Conservation (phyloP, 2,888 invertebrate genomes). For the Mesopsocus fuscifrons region DNA sequence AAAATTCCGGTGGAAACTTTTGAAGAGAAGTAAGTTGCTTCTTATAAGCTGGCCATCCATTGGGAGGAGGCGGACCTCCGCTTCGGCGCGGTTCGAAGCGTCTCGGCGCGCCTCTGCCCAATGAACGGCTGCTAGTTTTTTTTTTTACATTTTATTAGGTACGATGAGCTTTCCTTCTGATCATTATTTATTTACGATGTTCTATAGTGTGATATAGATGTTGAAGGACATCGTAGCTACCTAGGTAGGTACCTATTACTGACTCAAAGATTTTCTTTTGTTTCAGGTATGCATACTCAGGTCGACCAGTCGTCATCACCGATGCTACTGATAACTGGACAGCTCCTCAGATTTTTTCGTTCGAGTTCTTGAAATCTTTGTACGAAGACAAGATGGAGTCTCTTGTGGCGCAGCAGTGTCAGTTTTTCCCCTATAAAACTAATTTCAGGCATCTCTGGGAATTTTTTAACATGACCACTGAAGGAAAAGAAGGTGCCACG, state of each 20-base stretch:
- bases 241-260: too few relatives aligned
- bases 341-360: slow-evolving; percentile 57
- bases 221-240: too few relatives aligned
- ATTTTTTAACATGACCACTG: slow-evolving; percentile 60
- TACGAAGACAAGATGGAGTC: slow-evolving; percentile 35
- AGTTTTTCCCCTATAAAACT: slow-evolving; percentile 88
- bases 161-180: too few relatives aligned
- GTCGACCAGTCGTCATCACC: slow-evolving; percentile 63
- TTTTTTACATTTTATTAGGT: too few relatives aligned
- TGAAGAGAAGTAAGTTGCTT: slow-evolving; percentile 35
- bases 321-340: slow-evolving; percentile 72
- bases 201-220: too few relatives aligned
- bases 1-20: slow-evolving; percentile 49
- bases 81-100: too few relatives aligned
- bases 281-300: slow-evolving; percentile 49
- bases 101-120: too few relatives aligned
- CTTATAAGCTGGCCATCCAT: background rate
- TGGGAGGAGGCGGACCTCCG: too few relatives aligned
- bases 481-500: slow-evolving; percentile 35
- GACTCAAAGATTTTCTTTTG: too few relatives aligned
- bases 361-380: slow-evolving; percentile 59
- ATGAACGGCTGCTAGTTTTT: too few relatives aligned
- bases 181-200: too few relatives aligned
- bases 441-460: slow-evolving; percentile 59
- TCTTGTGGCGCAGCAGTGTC: slow-evolving; percentile 36